phyloP scores from a whole-genome alignment of 1,140 invertebrate species.

The Macrostomum lignano region DNA sequence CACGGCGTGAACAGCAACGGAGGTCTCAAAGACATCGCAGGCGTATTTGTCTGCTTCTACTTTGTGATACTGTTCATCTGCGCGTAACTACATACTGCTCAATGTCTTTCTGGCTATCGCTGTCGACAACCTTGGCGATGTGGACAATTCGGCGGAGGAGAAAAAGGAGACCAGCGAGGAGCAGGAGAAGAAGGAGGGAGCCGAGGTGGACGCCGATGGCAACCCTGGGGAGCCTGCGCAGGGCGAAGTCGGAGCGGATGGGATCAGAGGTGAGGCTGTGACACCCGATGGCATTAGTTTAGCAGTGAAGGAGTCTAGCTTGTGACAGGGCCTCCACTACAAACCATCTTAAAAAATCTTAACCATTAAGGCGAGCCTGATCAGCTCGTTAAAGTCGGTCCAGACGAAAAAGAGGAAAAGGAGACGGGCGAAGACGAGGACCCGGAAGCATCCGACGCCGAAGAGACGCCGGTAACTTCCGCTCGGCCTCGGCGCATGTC shows the following conservation, averaged over 20 bases:
- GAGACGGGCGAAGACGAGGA: conserved; percentile 8
- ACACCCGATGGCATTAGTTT: no score
- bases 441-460: conserved; percentile 1
- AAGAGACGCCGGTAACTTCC: conserved; percentile 8
- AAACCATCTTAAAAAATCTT: no score
- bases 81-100: conserved; percentile 87
- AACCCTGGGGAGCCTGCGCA: no score
- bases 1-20: conserved; percentile 77
- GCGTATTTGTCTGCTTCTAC: conserved; percentile 71
- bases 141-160: conserved; percentile 19
- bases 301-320: no score
- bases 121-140: conserved; percentile 93
- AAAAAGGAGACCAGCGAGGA: no score
- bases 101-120: conserved; percentile 99
- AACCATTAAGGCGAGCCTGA: no score
- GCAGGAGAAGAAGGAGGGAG: conserved; percentile 5
- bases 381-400: no score
- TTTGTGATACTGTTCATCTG: conserved; percentile 97
- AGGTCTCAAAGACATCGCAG: conserved; percentile 49
- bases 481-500: conserved; percentile 28
- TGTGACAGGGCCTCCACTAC: no score
- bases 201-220: no score
- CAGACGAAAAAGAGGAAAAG: no score
- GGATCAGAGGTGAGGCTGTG: no score
- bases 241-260: no score